Conservation (phyloP, 30 jellyfish, hydroid and myxozoan species). For the Pseudorhiza aurosa region DNA sequence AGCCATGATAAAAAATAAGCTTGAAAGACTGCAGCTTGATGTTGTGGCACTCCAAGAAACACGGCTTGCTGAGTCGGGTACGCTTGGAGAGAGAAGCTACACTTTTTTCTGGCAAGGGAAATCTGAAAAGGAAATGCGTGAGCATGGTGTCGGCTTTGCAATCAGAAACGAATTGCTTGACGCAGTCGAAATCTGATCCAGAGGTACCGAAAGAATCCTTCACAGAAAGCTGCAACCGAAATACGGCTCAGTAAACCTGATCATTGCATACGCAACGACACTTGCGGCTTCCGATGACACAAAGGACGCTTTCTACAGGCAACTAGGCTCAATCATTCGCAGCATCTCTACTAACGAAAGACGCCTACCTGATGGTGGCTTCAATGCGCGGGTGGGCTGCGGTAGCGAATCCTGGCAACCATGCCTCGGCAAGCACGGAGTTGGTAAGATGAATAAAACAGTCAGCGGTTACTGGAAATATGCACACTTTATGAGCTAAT, state of each 20-base stretch:
- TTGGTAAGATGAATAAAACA: slow-evolving; percentile 29
- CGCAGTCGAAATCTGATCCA: not conserved
- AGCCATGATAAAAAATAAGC: slow-evolving; percentile 2
- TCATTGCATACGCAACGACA: slow-evolving; percentile 43
- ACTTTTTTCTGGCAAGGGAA: slow-evolving; percentile 52
- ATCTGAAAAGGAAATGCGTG: slow-evolving; percentile 11
- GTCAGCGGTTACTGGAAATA: slow-evolving; percentile 20
- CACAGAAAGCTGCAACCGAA: no score
- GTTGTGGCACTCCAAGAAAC: slow-evolving; percentile 30
- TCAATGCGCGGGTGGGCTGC: slow-evolving; percentile 33
- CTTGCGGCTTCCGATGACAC: not conserved
- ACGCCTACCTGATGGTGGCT: slow-evolving; percentile 18
- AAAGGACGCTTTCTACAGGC: not conserved
- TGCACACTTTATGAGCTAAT: slow-evolving; percentile 16
- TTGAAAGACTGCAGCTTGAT: slow-evolving; percentile 12
- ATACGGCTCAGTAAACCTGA: slow-evolving; percentile 5
- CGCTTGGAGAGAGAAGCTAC: not conserved
- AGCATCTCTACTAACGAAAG: slow-evolving; percentile 2
- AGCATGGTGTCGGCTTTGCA: slow-evolving; percentile 53
- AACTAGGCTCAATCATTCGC: not conserved
- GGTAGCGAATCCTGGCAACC: not conserved
- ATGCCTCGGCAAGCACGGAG: slow-evolving; percentile 22
- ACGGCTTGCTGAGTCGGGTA: slow-evolving; percentile 15
- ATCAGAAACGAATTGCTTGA: not conserved
- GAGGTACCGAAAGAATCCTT: not conserved